Evolutionary conservation across 1,140 invertebrate species (phyloP).

Genomic region (Drosophila sechellia): DNA sequence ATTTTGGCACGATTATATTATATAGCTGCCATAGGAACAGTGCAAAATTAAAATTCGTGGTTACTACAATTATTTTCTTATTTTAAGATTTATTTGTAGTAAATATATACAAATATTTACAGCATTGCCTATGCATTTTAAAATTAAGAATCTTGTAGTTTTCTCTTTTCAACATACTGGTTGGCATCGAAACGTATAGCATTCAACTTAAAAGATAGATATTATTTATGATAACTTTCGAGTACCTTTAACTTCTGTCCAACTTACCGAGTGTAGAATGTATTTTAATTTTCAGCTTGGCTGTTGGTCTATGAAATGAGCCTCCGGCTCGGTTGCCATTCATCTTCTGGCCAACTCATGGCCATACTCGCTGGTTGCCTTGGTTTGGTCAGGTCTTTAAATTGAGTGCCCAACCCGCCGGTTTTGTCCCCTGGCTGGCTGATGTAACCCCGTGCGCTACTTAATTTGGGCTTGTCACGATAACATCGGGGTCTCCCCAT

Average conservation of each 20-base stretch:
- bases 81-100: no score
- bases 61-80: no score
- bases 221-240: no score
- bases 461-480: slow-evolving; percentile 82
- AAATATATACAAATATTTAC: no score
- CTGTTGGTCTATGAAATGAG: slow-evolving; percentile 18
- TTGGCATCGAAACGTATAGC: neutral
- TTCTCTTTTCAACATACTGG: no score
- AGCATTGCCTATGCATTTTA: no score
- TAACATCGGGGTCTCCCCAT: slow-evolving; percentile 61
- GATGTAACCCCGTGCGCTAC: slow-evolving; percentile 67
- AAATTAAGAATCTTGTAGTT: neutral
- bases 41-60: no score
- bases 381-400: slow-evolving; percentile 54
- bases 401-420: slow-evolving; percentile 42
- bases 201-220: neutral
- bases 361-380: slow-evolving; percentile 31
- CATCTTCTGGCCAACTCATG: slow-evolving; percentile 27
- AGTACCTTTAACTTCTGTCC: no score
- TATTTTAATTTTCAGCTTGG: neutral
- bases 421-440: slow-evolving; percentile 27
- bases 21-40: no score
- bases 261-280: neutral
- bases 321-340: slow-evolving; percentile 10
- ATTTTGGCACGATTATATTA: no score